Evolutionary conservation across 2,797 vertebrate genomes (phyloP), one percentile per base, ranked within the genome.

Genomic region (Coregonus sp.): DNA sequence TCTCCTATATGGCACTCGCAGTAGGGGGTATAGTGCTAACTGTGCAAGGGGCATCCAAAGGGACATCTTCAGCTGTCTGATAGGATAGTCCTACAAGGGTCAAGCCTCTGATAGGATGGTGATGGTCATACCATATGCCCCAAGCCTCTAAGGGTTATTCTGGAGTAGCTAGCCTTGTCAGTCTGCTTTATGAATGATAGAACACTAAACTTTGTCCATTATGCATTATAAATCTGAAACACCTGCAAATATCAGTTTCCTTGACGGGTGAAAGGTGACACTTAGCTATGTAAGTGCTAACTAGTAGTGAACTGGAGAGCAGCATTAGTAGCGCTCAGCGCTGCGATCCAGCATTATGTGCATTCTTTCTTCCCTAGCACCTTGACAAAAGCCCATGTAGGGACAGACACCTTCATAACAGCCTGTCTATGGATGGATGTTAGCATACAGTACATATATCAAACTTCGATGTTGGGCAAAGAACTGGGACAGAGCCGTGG

Each of bases 401-500:
- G 5, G 54, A 59, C 18, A 16, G 18, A 59, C 54, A 59, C n/a
- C 56, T 20, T 59, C 56, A n/a, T 59, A 7, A 25, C 25, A 63
- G 20, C 59, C 20, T 25, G 16, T 63, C 59, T 25, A 63, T 63
- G 3, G 59, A 63, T 63, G 20, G 7, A 7, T 63, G 20, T 63
- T 20, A 61, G n/a, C n/a, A 61, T 20, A 61, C 18, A 68, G 66
- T 16, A 68, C 29, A 33, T 16, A 68, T 37, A 33, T 18, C 63
- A 66, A 66, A 66, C 63, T 33, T 59, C 4, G 63, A 14, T 5
- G 15, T 68, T 35, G 15, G 16, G 31, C 33, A 35, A 35, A 16
- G n/a, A 52, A 70, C 82, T 88, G 85, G 88, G 88, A 78, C 86
- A 86, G 84, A 86, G 88, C 84, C 85, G 73, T 86, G 81, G 85